Conservation (phyloP, 2,888 invertebrate genomes). For the Malthinus flaveolus region DNA sequence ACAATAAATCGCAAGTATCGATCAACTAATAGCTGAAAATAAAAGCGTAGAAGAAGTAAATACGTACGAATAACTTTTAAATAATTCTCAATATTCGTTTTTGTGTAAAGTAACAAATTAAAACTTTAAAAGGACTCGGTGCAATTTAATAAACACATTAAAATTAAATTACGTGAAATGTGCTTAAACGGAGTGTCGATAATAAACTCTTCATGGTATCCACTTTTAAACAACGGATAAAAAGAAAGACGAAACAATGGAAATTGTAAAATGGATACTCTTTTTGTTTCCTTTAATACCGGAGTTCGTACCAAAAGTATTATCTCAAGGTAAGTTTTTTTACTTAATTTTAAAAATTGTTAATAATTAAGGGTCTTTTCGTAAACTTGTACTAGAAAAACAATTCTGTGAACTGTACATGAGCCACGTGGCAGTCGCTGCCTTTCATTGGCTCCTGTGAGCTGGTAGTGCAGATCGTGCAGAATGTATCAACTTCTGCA, state of each 20-base stretch:
- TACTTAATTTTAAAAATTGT: too few species aligned
- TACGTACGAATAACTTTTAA: not conserved
- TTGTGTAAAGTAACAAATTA: not conserved
- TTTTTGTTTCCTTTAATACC: conserved; percentile 40
- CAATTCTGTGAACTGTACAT: too few species aligned
- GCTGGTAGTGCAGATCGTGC: too few species aligned
- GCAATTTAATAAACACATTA: too few species aligned
- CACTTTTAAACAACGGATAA: conserved; percentile 17
- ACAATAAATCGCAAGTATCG: not conserved
- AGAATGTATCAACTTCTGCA: too few species aligned
- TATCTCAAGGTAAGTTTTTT: conserved; percentile 43
- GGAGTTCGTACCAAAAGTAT: conserved; percentile 34
- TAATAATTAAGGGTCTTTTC: too few species aligned
- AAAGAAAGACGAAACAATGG: conserved; percentile 39
- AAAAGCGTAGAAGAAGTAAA: not conserved
- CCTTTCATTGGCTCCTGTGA: too few species aligned
- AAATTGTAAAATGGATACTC: conserved; percentile 45
- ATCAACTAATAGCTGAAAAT: not conserved
- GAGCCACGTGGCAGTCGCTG: too few species aligned
- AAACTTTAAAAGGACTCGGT: too few species aligned
- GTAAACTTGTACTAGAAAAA: too few species aligned
- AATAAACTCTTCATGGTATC: conserved; percentile 5
- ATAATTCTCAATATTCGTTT: not conserved
- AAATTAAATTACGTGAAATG: not conserved
- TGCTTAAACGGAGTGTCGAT: conserved; percentile 1